phyloP scores from a whole-genome alignment of 2,888 invertebrate genomes.

The Andrena bucephala region DNA sequence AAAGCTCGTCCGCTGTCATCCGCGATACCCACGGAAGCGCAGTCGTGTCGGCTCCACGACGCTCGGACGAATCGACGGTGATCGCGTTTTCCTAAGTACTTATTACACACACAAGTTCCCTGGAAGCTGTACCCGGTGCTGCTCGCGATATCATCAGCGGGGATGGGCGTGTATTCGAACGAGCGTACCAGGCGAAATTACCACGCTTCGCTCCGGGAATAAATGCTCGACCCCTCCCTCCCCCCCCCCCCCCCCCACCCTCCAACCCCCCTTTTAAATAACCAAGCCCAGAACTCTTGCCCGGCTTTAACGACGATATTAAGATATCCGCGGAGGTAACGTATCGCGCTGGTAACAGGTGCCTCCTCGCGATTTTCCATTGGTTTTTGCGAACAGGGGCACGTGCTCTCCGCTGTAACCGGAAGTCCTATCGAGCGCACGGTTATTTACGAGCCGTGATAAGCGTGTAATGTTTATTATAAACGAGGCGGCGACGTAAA shows the following conservation, averaged over 20 bases:
- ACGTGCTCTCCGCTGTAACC: slow-evolving; percentile 43
- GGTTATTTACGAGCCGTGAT: slow-evolving; percentile 10
- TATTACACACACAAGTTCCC: no score
- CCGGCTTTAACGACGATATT: slow-evolving; percentile 25
- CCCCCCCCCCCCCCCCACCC: neutral
- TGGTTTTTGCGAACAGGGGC: slow-evolving; percentile 53
- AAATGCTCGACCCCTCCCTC: slow-evolving; percentile 8
- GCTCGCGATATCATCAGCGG: slow-evolving; percentile 14
- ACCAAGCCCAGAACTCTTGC: slow-evolving; percentile 7
- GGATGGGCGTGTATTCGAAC: slow-evolving; percentile 50
- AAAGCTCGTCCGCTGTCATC: slow-evolving; percentile 1
- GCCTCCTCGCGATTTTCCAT: slow-evolving; percentile 41
- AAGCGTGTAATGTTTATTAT: slow-evolving; percentile 13
- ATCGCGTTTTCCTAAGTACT: neutral
- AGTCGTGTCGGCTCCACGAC: neutral
- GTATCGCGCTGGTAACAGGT: slow-evolving; percentile 66
- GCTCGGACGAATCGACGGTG: neutral
- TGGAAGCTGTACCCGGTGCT: neutral
- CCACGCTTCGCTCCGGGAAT: slow-evolving; percentile 19
- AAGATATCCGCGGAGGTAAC: slow-evolving; percentile 41
- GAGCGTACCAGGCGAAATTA: slow-evolving; percentile 20
- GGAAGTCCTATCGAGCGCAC: neutral
- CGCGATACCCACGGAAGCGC: neutral
- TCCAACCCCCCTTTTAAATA: neutral
- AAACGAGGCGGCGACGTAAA: neutral